These are phyloP conservation scores for Clavelina lepadiformis DNA, from an alignment of 23 tunicate genomes.

Conservation along the genomic window DNA sequence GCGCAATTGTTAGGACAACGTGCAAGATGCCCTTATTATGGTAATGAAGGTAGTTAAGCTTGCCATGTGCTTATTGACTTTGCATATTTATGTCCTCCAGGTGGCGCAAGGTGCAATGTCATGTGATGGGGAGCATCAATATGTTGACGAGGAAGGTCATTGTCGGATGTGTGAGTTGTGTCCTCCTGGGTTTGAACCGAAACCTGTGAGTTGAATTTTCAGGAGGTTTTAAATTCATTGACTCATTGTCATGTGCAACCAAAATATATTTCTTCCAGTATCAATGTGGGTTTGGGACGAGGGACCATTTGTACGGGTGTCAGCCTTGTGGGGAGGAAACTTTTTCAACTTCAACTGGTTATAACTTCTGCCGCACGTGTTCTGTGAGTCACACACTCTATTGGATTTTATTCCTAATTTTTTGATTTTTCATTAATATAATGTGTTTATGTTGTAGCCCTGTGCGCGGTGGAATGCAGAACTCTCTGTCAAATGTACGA, in stretches of 20 bases:
- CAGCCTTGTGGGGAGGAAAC: slow-evolving; percentile 2
- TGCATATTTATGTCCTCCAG: no score
- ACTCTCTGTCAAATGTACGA: background rate
- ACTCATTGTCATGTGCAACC: background rate
- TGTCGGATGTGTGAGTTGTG: slow-evolving; percentile 7
- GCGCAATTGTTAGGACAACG: no score
- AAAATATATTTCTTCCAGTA: background rate
- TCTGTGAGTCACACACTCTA: background rate
- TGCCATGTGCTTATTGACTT: no score
- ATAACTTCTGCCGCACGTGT: slow-evolving; percentile 11
- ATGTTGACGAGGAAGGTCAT: background rate
- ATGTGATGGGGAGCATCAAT: slow-evolving; percentile 11
- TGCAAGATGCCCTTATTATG: no score
- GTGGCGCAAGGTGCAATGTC: background rate
- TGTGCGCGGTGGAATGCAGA: slow-evolving; percentile 5
- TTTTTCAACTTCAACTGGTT: background rate
- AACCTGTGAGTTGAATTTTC: background rate
- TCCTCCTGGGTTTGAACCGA: slow-evolving; percentile 5
- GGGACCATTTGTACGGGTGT: background rate
- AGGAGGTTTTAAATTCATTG: background rate
- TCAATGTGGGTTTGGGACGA: slow-evolving; percentile 7
- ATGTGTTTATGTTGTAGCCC: background rate
- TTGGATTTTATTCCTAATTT: background rate
- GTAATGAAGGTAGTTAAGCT: no score
- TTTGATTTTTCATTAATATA: background rate